These are phyloP conservation scores for Prostheceraeus crozeri DNA, from an alignment of 2,888 invertebrate species.

Conservation along the genomic window DNA sequence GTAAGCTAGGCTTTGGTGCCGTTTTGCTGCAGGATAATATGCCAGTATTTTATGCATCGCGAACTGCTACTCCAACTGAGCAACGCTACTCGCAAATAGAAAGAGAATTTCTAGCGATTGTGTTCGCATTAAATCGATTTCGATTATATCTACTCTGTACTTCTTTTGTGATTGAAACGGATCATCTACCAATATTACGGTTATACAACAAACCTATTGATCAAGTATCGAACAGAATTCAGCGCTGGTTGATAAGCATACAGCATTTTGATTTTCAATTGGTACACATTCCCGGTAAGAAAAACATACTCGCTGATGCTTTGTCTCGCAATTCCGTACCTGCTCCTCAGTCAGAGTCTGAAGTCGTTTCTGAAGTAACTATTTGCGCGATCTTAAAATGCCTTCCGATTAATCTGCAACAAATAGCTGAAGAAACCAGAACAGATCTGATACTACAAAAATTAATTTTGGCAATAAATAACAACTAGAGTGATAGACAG, in stretches of 20 bases:
- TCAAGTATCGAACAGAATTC: constrained; percentile 22
- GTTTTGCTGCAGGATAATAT: constrained; percentile 25
- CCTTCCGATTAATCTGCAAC: constrained; percentile 20
- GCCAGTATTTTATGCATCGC: constrained; percentile 38
- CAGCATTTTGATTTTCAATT: constrained; percentile 30
- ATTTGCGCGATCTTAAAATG: constrained; percentile 6
- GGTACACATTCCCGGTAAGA: constrained; percentile 22
- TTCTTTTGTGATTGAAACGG: constrained; percentile 34
- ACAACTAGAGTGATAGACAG: too few species aligned
- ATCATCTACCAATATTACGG: constrained; percentile 35
- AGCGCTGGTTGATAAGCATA: constrained; percentile 16
- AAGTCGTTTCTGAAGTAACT: constrained; percentile 20
- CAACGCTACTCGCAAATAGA: constrained; percentile 36
- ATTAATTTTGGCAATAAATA: too few species aligned
- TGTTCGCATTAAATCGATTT: constrained; percentile 38
- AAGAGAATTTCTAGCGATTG: constrained; percentile 34
- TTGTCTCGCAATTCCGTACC: constrained; percentile 26
- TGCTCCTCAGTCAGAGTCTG: constrained; percentile 1
- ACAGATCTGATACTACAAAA: too few species aligned
- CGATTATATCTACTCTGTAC: constrained; percentile 36
- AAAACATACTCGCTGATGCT: constrained; percentile 22
- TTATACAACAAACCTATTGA: constrained; percentile 29
- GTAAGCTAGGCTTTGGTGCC: constrained; percentile 17
- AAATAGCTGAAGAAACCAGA: constrained; percentile 25
- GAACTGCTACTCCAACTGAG: constrained; percentile 34